A percentile compares a stretch with the other conserved stretches of the same genome.
Evolutionary conservation across 2,113 vertebrate genomes (phyloP).

Genomic region (Hystrix brachyura): DNA sequence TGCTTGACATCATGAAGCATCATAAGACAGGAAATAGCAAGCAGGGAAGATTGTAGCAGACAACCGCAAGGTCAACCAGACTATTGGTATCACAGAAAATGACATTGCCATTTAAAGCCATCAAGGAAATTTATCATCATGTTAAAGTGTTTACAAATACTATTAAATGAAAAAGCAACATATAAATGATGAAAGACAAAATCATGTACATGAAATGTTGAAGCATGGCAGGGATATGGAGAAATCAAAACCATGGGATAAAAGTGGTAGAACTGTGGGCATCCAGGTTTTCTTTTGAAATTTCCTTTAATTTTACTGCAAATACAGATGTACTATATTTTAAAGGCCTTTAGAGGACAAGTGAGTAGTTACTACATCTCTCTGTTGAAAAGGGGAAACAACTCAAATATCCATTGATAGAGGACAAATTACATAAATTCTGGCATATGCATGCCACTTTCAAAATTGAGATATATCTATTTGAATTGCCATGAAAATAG

Average conservation of each 20-base stretch:
- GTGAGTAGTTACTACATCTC: background rate
- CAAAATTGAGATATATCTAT: background rate
- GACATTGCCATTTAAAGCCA: background rate
- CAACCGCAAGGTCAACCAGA: background rate
- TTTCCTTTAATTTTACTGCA: constrained; percentile 11
- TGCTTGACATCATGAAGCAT: background rate
- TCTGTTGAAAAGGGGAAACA: background rate
- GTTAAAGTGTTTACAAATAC: background rate
- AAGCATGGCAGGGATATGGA: background rate
- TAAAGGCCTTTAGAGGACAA: background rate
- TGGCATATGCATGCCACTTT: background rate
- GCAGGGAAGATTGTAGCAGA: background rate
- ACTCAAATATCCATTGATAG: background rate
- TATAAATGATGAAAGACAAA: background rate
- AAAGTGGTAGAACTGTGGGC: background rate
- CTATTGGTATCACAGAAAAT: background rate
- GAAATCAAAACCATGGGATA: background rate
- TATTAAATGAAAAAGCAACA: background rate
- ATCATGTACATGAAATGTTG: background rate
- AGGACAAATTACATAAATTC: background rate
- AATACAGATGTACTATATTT: background rate
- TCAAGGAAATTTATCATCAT: background rate
- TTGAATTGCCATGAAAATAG: background rate
- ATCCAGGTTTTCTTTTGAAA: background rate
- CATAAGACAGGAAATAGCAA: background rate